Base-by-base conservation (phyloP, 2,888 invertebrate species). In the Nematopogon swammerdamellus region DNA sequence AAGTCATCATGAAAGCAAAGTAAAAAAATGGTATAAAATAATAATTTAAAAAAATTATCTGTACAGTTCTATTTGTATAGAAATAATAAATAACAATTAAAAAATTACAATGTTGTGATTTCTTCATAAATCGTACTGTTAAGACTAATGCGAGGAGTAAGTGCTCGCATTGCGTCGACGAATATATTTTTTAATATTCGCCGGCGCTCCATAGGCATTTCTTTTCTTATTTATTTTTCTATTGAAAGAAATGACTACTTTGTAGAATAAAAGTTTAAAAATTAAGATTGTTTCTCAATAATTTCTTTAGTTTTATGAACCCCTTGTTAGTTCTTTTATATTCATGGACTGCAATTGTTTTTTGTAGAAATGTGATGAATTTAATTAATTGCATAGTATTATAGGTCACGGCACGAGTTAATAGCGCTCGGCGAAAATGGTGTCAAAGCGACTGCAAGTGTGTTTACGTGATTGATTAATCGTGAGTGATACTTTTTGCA, bases 21-120 rank as follows among this genome's bases (percentile, higher is more conserved):
- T 74, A 76, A 67, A 74, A 55, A 55, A 71, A 72, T 72, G 72
- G 76, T 74, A 72, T 36, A 36, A 53, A 76, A 75, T 73, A 66
- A 67, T 70, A 77, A 80, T 76, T 80, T 76, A 80, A 80, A 68
- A 53, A 71, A 74, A 72, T 67, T 74, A 77, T 79, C 79, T 81
- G 81, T 81, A 81, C 81, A 82, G 80, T 80, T 76, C 76, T 81
- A 80, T 81, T 81, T 80, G 81, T 81, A 81, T 81, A 81, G 81
- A 80, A 80, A 76, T 80, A 80, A 80, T 76, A 73, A 80, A 80
- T 77, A 79, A 81, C 67, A 72, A 80, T 79, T 77, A 67, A 74
- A 80, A 72, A 75, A 72, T 68, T 65, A 73, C 63, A 64, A 73
- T 68, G 72, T 76, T 76, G 75, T 79, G 76, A 76, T 76, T 76